phyloP scores from a whole-genome alignment of 1,140 invertebrate genomes.

The Carcinoscorpius rotundicauda region DNA sequence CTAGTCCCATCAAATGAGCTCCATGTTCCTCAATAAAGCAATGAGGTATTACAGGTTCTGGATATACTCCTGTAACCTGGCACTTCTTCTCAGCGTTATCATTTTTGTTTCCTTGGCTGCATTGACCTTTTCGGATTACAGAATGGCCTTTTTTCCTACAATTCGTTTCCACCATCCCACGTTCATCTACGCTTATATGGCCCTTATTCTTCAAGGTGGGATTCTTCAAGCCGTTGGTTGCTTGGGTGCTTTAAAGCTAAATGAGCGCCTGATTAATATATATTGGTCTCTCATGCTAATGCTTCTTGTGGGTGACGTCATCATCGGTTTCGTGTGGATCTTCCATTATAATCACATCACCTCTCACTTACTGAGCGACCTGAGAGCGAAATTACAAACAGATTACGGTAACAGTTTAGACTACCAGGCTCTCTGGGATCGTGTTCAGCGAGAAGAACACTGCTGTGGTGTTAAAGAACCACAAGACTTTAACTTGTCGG shows the following conservation, averaged over 20 bases:
- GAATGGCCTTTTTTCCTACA: no score
- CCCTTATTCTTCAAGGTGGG: constrained; percentile 4
- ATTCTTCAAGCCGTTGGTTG: constrained; percentile 60
- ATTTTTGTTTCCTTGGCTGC: no score
- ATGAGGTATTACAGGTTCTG: no score
- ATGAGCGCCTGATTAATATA: constrained; percentile 61
- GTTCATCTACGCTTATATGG: no score
- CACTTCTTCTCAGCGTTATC: no score
- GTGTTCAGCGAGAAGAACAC: constrained; percentile 54
- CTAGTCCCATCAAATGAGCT: no score
- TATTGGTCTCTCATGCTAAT: constrained; percentile 71
- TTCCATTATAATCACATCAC: constrained; percentile 63
- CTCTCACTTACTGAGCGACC: constrained; percentile 50
- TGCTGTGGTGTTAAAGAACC: constrained; percentile 66
- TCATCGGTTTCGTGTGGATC: constrained; percentile 74
- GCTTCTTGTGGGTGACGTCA: constrained; percentile 64
- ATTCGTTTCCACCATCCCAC: no score
- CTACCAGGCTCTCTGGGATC: constrained; percentile 66
- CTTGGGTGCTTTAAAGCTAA: constrained; percentile 60
- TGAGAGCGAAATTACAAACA: constrained; percentile 42
- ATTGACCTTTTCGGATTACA: no score
- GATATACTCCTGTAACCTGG: no score
- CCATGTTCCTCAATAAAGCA: no score
- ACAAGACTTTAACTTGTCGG: constrained; percentile 42
- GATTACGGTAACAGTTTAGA: constrained; percentile 51